Base-by-base conservation (phyloP, 2,113 vertebrate genomes). In the Cyanoliseus patagonus region DNA sequence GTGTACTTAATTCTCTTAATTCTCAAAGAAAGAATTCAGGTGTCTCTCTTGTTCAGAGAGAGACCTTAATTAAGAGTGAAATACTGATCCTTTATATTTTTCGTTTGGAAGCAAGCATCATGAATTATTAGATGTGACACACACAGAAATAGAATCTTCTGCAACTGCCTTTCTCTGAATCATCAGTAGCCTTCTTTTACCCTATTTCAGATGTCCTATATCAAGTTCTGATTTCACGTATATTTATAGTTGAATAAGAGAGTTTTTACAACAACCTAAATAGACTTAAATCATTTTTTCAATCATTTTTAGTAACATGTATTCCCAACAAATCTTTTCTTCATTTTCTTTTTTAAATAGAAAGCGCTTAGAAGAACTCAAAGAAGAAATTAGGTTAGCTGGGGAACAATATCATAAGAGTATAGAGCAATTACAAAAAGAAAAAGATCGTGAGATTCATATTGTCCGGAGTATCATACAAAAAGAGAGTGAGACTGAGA, bases 401-500 rank as follows among this genome's bases (percentile, higher is more conserved):
- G 17, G 74, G 9, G 76, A 95, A 28, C 91, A 90, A 13, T 75
- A 96, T 82, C 90, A 20, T 49, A 78, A 84, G 62, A 94, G 7
- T 25, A 6, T 97, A 74, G 78, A 72, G 22, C 68, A 92, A 27
- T 7, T 97, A 70, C 74, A 86, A 24, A 92, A 83, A 78, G 82
- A 95, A 76, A 98, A 96, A 74, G 53, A 73, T 37, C 33, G 86
- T 13, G 88, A 97, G 62, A 86, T 98, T 79, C 95, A 79, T 4
- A 3, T 44, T 35, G 94, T 80, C 78, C 88, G 93, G 35, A 52
- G 35, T 33, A n/a, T 97, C 20, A 55, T 89, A 86, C 88, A 67
- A 74, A 94, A 53, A 52, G 88, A 97, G 83, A 95, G 69, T 86
- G 86, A 98, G 75, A 89, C 64, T 57, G 93, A 94, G 61, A 93